A percentile compares a stretch with the other conserved stretches of the same genome.
phyloP scores from a whole-genome alignment of 2,797 vertebrate genomes.

The Diglossa cyanea region DNA sequence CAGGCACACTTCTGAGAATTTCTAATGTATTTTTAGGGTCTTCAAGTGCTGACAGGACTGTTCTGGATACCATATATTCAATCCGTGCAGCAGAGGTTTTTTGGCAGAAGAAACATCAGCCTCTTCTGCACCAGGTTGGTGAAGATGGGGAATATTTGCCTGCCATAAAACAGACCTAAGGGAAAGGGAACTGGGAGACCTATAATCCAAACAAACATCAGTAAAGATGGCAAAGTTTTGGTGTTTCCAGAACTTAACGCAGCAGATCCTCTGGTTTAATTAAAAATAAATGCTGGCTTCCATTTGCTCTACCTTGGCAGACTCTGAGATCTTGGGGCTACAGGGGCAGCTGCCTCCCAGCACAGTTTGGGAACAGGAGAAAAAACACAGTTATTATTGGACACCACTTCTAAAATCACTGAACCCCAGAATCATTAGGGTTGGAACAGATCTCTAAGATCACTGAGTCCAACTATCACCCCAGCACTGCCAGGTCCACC shows the following conservation, averaged over 20 bases:
- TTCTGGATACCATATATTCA: not conserved
- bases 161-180: not conserved
- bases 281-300: not conserved
- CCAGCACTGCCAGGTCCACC: not conserved
- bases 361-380: not conserved
- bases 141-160: not conserved
- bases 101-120: not conserved
- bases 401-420: not conserved
- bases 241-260: not conserved
- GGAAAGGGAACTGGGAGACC: not conserved
- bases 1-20: not conserved
- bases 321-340: not conserved
- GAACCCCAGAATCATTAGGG: rapidly evolving
- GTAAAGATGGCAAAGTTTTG: not conserved
- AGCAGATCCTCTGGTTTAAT: not conserved
- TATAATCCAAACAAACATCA: not conserved
- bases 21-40: not conserved
- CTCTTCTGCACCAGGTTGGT: not conserved
- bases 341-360: not conserved
- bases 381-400: not conserved
- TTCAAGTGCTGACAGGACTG: not conserved
- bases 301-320: not conserved
- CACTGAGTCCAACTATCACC: rapidly evolving
- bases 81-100: not conserved
- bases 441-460: not conserved